Evolutionary conservation across 2,797 vertebrate genomes (phyloP).

Genomic region (Cyclura pinguis): DNA sequence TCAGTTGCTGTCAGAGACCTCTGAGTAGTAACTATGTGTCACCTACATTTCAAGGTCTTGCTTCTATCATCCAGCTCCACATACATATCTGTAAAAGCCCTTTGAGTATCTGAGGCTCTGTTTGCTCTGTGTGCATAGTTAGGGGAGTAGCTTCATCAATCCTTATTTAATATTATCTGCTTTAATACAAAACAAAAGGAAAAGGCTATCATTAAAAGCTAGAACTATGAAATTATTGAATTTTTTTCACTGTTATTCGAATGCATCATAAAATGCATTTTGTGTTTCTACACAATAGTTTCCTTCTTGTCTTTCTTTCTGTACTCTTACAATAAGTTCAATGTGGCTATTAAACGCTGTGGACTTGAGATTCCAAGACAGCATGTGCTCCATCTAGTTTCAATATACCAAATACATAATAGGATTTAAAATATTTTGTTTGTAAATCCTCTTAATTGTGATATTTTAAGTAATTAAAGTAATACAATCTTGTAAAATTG

Average conservation of each 20-base stretch:
- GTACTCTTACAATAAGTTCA: neutral
- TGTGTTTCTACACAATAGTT: neutral
- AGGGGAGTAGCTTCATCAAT: neutral
- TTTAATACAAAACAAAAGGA: neutral
- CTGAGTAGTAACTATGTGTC: neutral
- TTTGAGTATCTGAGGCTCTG: neutral
- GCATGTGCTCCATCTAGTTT: neutral
- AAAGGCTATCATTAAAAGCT: neutral
- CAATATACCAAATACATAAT: neutral
- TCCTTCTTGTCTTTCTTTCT: neutral
- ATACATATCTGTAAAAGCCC: neutral
- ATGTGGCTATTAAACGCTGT: neutral
- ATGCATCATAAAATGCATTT: neutral
- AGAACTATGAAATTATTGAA: neutral
- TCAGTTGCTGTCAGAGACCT: neutral
- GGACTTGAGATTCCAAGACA: neutral
- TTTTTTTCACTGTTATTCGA: neutral
- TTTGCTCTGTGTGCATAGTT: neutral
- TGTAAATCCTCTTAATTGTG: neutral
- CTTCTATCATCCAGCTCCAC: too few species aligned
- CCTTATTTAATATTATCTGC: neutral
- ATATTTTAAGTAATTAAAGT: constrained; percentile 22
- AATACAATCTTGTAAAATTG: constrained; percentile 41
- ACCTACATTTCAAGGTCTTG: too few species aligned
- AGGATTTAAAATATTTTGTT: neutral